Percentiles rank a stretch among this genome's conserved stretches.
phyloP scores from a whole-genome alignment of 2,797 vertebrate species.

The Halcyon smyrnensis region DNA sequence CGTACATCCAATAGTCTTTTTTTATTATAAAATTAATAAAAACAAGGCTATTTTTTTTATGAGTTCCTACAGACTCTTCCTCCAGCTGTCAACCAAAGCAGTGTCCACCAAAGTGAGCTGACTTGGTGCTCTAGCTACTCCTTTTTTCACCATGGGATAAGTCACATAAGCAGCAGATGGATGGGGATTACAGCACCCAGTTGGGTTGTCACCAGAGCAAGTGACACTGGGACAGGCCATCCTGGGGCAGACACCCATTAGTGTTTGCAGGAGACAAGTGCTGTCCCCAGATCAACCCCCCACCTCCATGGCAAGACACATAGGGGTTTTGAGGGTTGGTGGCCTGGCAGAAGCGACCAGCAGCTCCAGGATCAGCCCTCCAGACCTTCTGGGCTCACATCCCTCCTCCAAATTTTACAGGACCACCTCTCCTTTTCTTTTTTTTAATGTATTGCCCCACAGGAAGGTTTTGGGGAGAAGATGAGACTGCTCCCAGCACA shows the following conservation, averaged over 20 bases:
- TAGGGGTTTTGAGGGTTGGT: neutral
- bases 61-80: neutral
- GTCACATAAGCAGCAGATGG: neutral
- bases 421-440: rapidly evolving
- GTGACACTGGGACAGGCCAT: neutral
- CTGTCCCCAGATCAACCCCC: neutral
- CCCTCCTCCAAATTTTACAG: neutral
- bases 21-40: neutral
- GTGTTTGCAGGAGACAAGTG: neutral
- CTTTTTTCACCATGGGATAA: neutral
- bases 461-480: neutral
- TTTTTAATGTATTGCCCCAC: neutral
- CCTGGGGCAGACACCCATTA: rapidly evolving
- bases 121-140: neutral
- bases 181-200: neutral
- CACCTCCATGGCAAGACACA: rapidly evolving
- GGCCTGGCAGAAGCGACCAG: neutral
- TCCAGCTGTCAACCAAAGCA: neutral
- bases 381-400: neutral
- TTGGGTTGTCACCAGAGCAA: neutral
- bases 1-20: neutral
- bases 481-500: neutral
- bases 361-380: neutral
- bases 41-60: neutral
- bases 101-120: neutral